These are phyloP conservation scores for Rhegmatorhina hoffmannsi DNA, from an alignment of 2,113 vertebrate species.

Conservation along the genomic window DNA sequence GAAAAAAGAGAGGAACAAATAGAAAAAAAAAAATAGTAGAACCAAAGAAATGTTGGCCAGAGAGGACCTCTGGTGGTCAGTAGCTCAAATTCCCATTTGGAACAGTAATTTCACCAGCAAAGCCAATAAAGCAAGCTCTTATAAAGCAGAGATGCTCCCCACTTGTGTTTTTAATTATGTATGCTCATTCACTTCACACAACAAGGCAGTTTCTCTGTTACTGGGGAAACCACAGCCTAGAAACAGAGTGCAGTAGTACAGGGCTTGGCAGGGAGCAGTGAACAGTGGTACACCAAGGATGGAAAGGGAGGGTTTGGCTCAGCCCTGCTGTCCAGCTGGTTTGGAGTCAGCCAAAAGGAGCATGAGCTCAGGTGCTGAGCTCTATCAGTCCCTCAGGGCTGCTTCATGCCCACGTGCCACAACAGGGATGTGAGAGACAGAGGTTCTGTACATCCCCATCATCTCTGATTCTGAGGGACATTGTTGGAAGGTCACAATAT, in stretches of 20 bases:
- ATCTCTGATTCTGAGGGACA: background rate
- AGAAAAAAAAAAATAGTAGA: background rate
- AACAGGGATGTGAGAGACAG: background rate
- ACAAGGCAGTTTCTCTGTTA: background rate
- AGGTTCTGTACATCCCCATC: background rate
- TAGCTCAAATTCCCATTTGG: background rate
- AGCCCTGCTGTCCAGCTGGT: background rate
- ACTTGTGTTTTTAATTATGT: background rate
- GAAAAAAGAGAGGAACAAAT: background rate
- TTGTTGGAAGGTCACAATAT: background rate
- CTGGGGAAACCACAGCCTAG: constrained; percentile 6
- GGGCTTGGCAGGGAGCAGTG: background rate
- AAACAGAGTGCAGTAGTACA: background rate
- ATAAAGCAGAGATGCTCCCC: background rate
- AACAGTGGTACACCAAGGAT: fast-evolving
- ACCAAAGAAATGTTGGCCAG: background rate
- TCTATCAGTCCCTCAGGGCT: background rate
- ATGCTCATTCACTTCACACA: background rate
- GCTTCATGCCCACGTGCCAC: background rate
- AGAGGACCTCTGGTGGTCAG: constrained; percentile 55
- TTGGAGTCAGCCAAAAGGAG: background rate
- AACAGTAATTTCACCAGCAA: background rate
- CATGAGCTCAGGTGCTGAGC: background rate
- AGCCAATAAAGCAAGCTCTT: background rate
- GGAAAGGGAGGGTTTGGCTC: background rate